Percentiles rank a stretch among this genome's conserved stretches.
Evolutionary conservation across 1,140 invertebrate genomes (phyloP).

Genomic region (Hestina assimilis): DNA sequence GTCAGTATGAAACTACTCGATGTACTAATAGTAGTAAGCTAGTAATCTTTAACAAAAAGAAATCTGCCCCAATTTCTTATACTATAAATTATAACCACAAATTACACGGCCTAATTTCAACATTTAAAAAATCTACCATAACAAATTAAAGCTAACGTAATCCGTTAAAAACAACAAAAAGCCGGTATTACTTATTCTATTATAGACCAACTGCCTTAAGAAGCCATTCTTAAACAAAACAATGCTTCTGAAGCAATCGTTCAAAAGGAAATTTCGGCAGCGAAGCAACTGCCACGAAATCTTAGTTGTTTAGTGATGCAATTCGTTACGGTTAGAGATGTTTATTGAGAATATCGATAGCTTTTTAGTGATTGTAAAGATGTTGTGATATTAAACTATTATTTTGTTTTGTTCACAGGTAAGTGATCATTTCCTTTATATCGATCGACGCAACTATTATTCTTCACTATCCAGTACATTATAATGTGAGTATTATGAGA

Average conservation of each 20-base stretch:
- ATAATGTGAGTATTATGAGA: no score
- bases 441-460: no score
- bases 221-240: conserved; percentile 55
- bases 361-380: not conserved
- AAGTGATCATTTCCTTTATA: no score
- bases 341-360: conserved; percentile 27
- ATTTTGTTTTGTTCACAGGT: not conserved
- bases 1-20: no score
- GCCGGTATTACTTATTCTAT: conserved; percentile 33
- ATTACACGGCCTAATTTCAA: no score
- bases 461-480: no score
- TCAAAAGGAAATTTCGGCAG: conserved; percentile 63
- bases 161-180: conserved; percentile 25
- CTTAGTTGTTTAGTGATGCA: conserved; percentile 44
- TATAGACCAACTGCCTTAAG: conserved; percentile 39
- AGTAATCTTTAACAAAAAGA: no score
- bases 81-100: no score
- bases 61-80: no score
- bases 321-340: conserved; percentile 35
- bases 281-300: conserved; percentile 31
- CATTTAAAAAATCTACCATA: conserved; percentile 21
- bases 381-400: not conserved
- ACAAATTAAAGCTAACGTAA: conserved; percentile 32
- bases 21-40: no score
- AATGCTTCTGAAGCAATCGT: conserved; percentile 48